Base-by-base conservation (phyloP, 2,113 vertebrate species). In the Dromiciops gliroides region DNA sequence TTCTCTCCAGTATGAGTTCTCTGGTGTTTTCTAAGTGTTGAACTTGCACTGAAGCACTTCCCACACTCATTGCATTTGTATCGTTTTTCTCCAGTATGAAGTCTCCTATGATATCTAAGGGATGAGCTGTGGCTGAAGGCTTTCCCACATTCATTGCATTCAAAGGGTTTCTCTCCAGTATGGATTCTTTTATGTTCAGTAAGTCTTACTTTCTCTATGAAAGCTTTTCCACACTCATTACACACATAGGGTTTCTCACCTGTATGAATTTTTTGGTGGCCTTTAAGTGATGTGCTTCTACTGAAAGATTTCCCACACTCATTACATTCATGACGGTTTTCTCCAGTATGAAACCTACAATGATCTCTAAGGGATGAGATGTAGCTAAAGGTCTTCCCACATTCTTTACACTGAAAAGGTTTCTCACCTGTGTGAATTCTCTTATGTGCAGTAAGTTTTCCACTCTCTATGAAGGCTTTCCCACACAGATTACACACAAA, bases 111-210 rank as follows among this genome's bases (percentile, higher is more conserved):
- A 50, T 97, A 97, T 10, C 97, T 96, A 16, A 97, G 97, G 56
- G 96, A 97, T 23, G 98, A 98, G 49, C 97, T 97, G 8, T 95
- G 92, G 51, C 96, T 97, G 88, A 98, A 98, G 23, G 95, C 95
- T 96, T 97, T 98, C 28, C 97, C 97, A 96, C 98, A 98, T 52
- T 97, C 97, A 48, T n/a, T 93, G 44, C 97, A 98, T 50, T 95
- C 95, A 91, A 96, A 97, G 2, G 98, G 97, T 94, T 97, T 98
- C 92, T 97, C 96, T 2, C 98, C 97, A 10, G 98, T 97, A 95
- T 98, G 98, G 88, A 98, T 98, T 89, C 97, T 97, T 93, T 98
- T 95, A 89, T 98, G 97, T 51, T 95, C 96, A 14, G 97, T 96
- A 50, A 98, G 97, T 92, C 97, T 97, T 0, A 97, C 97, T 31